phyloP scores from a whole-genome alignment of 2,888 invertebrate genomes.

The Habrosyne pyritoides region DNA sequence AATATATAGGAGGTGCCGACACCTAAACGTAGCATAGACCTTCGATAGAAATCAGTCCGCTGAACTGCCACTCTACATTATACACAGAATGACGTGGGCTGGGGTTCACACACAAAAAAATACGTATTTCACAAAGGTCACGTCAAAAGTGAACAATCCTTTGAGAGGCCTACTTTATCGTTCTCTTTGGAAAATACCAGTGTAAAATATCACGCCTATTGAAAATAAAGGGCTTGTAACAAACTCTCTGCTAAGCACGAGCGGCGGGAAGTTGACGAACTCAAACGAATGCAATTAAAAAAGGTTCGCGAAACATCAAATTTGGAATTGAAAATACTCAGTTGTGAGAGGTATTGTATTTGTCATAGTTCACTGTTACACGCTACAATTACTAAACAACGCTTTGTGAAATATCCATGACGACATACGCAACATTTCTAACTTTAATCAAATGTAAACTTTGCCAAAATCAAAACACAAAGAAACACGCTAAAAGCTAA shows the following conservation, averaged over 20 bases:
- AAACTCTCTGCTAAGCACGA: neutral
- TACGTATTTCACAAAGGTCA: constrained; percentile 21
- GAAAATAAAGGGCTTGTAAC: neutral
- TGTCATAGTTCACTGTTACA: neutral
- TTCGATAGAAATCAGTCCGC: constrained; percentile 40
- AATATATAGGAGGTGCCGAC: neutral
- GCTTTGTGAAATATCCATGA: neutral
- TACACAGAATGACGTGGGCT: constrained; percentile 44
- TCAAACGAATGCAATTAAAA: neutral
- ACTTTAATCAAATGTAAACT: neutral
- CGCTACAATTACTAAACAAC: neutral
- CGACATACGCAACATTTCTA: neutral
- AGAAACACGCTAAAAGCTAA: neutral
- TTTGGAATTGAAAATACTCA: neutral
- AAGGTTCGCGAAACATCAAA: neutral
- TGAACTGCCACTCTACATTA: constrained; percentile 60
- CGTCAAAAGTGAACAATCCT: constrained; percentile 12
- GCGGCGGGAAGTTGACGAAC: neutral
- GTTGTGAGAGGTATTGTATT: neutral
- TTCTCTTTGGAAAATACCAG: neutral
- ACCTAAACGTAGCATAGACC: constrained; percentile 20
- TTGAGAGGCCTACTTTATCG: neutral
- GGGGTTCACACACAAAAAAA: constrained; percentile 43
- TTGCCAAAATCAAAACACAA: neutral
- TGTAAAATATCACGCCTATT: neutral